Evolutionary conservation across 2,888 invertebrate species (phyloP).

Genomic region (Leptopilina myrica): DNA sequence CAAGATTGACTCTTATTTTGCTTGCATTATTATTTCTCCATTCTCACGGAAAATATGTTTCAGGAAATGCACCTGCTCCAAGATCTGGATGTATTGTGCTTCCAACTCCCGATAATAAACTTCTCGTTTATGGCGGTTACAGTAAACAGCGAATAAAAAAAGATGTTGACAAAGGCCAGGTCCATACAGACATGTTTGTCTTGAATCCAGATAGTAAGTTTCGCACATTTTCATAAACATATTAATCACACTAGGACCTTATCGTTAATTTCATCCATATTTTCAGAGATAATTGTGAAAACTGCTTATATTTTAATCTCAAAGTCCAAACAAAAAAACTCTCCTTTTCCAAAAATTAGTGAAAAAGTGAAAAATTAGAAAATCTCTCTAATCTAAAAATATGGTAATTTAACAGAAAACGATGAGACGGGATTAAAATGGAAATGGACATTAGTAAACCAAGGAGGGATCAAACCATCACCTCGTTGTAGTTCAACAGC

Average conservation of each 20-base stretch:
- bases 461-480: slow-evolving; percentile 81
- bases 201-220: slow-evolving; percentile 82
- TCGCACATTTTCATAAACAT: neutral
- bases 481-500: slow-evolving; percentile 85
- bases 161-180: slow-evolving; percentile 85
- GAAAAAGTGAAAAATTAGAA: no score
- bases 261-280: no score
- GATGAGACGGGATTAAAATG: slow-evolving; percentile 81
- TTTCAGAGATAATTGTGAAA: no score
- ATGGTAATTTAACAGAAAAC: slow-evolving; percentile 78
- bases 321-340: no score
- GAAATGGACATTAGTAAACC: slow-evolving; percentile 85
- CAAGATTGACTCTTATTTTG: neutral
- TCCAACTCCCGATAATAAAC: slow-evolving; percentile 81
- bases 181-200: slow-evolving; percentile 85
- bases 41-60: slow-evolving; percentile 43
- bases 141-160: slow-evolving; percentile 85
- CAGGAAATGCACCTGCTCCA: slow-evolving; percentile 84
- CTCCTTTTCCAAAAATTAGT: no score
- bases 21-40: neutral
- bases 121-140: slow-evolving; percentile 88
- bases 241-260: no score
- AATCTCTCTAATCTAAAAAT: no score
- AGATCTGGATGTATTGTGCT: slow-evolving; percentile 90
- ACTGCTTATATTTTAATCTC: no score